These are phyloP conservation scores for Murina feae DNA, from an alignment of 2,113 vertebrate species.

Conservation along the genomic window DNA sequence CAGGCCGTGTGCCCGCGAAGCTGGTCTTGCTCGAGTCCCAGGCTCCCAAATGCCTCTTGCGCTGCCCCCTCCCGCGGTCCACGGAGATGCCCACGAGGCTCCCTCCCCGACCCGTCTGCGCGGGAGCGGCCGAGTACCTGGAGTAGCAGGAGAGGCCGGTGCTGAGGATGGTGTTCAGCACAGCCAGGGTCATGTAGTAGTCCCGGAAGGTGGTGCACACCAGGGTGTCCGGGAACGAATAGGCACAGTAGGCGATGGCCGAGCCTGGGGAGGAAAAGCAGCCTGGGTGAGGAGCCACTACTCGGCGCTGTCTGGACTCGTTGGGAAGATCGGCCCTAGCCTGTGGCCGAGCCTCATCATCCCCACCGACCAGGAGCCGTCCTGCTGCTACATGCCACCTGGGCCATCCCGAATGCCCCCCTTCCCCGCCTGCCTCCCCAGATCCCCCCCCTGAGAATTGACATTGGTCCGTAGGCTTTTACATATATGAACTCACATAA, in stretches of 20 bases:
- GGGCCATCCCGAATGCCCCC: not conserved
- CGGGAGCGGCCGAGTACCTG: constrained; percentile 79
- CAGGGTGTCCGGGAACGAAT: constrained; percentile 88
- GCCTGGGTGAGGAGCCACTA: not conserved
- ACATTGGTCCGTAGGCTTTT: not conserved
- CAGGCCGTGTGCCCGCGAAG: not conserved
- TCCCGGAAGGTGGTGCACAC: constrained; percentile 82
- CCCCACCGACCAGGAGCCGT: not conserved
- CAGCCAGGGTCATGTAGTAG: constrained; percentile 82
- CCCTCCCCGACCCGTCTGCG: rapidly evolving
- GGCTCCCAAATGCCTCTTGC: not conserved
- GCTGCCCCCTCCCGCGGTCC: not conserved
- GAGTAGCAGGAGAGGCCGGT: constrained; percentile 91
- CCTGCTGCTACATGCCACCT: rapidly evolving
- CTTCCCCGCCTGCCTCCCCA: not conserved
- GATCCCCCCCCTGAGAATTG: not conserved
- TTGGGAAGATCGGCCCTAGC: not conserved
- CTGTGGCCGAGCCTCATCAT: not conserved
- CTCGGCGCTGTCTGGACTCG: rapidly evolving
- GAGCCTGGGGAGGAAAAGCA: constrained; percentile 82
- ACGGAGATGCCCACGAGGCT: rapidly evolving
- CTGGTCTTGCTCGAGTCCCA: rapidly evolving
- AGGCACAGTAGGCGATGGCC: constrained; percentile 90
- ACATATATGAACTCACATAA: rapidly evolving
- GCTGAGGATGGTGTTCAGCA: constrained; percentile 85